Evolutionary conservation across 2,113 vertebrate genomes (phyloP), one percentile per base, ranked within the genome.

Genomic region (Peromyscus maniculatus): DNA sequence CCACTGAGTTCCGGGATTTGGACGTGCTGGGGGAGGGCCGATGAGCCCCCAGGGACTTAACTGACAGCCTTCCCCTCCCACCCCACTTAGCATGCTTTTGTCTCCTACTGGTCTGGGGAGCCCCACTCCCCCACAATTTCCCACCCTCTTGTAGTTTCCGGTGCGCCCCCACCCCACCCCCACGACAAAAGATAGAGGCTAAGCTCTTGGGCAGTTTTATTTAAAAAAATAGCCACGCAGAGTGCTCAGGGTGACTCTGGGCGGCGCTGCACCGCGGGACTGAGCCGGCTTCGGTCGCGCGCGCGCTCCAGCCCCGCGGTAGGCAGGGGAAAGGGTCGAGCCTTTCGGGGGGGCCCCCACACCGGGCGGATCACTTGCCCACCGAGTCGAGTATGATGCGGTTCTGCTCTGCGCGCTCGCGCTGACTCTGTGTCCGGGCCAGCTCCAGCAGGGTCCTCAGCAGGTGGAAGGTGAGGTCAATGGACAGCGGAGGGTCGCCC

Each of bases 391-490:
- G 98, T 96, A 99, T 98, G 93, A 99, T 98, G 96, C 99, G 99
- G 98, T 99, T 99, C 94, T 99, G 97, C 94, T 99, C 98, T 8
- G 99, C 99, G 91, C 99, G 99, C 97, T 99, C 99, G 74, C 98
- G 98, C 98, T 99, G 99, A 95, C 98, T 99, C 98, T 99, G 99
- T 72, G 98, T 98, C 96, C 99, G 99, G 74, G 99, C 99, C 97
- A 99, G 99, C 93, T 99, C 99, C 97, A 99, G 98, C 99, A 99
- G 99, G 78, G 99, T 99, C 98, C 99, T 98, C 91, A 99, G 98
- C 86, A 99, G 98, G 98, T 99, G 99, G 98, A 99, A 99, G 89
- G 99, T 99, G 97, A 99, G 99, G 98, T 99, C 99, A 92, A 99
- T 99, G 96, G 99, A 99, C 80, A 99, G 99, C 3, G 99, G 99